A percentile compares a stretch with the other conserved stretches of the same genome.
Conservation (phyloP, 2,113 vertebrate genomes). For the Colinus virginianus region DNA sequence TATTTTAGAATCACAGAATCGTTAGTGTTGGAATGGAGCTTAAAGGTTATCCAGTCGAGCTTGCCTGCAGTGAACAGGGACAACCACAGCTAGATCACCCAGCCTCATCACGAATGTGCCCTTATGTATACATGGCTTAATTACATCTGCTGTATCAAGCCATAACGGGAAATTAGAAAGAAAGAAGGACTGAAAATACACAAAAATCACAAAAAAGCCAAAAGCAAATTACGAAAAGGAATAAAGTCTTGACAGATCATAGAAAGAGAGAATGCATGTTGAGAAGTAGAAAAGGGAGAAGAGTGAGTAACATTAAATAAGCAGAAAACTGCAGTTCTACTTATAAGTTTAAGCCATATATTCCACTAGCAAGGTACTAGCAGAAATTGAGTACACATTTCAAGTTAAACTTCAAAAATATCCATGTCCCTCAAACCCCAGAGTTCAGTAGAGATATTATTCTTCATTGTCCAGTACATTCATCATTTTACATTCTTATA, state of each 20-base stretch:
- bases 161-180: neutral
- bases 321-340: neutral
- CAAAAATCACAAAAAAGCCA: neutral
- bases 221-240: neutral
- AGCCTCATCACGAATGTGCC: neutral
- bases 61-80: no score
- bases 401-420: neutral
- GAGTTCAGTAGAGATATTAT: neutral
- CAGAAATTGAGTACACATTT: neutral
- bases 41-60: no score
- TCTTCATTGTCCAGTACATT: neutral
- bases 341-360: neutral
- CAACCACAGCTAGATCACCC: no score
- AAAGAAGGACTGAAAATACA: neutral
- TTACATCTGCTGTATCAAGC: neutral
- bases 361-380: neutral
- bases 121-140: neutral
- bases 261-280: neutral
- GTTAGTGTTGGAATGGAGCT: no score
- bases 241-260: neutral
- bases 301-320: neutral
- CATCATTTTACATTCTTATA: neutral
- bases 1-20: no score
- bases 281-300: neutral
- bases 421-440: neutral